Evolutionary conservation across 2,113 vertebrate species (phyloP).

Genomic region (Spea multiplicata): DNA sequence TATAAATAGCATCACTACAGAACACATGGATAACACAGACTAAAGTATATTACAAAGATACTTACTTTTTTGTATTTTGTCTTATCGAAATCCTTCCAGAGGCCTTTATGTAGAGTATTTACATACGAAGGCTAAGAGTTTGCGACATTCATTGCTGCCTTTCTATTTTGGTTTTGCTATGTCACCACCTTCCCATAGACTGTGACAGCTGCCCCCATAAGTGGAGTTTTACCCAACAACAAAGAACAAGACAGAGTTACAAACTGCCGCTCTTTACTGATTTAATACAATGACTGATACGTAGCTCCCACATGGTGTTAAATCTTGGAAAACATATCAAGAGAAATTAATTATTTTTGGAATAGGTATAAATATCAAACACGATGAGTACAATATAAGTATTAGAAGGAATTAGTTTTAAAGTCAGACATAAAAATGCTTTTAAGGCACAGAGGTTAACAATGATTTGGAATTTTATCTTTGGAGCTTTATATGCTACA

Average conservation of each 20-base stretch:
- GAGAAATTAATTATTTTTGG: too few relatives aligned
- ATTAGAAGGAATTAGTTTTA: too few relatives aligned
- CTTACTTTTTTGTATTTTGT: conserved; percentile 28
- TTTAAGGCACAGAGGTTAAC: too few relatives aligned
- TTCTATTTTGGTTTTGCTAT: conserved; percentile 46
- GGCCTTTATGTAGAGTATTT: conserved; percentile 31
- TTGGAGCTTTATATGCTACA: too few relatives aligned
- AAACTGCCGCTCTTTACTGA: not conserved
- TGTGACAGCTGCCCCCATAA: conserved; percentile 44
- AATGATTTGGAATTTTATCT: too few relatives aligned
- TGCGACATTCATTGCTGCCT: conserved; percentile 18
- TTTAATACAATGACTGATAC: not conserved
- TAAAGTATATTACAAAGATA: conserved; percentile 1
- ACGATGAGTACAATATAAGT: too few relatives aligned
- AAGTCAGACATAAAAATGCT: too few relatives aligned
- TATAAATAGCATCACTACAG: not conserved
- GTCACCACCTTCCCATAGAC: conserved; percentile 39
- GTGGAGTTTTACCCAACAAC: conserved; percentile 23
- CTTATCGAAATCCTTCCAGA: conserved; percentile 14
- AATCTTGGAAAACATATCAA: not conserved
- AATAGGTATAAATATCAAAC: too few relatives aligned
- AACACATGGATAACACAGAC: not conserved
- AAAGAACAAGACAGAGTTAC: conserved; percentile 3
- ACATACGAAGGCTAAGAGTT: conserved; percentile 29
- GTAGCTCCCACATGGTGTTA: not conserved